Conservation (phyloP, 2,113 vertebrate genomes). For the Paracanthobrama guichenoti region DNA sequence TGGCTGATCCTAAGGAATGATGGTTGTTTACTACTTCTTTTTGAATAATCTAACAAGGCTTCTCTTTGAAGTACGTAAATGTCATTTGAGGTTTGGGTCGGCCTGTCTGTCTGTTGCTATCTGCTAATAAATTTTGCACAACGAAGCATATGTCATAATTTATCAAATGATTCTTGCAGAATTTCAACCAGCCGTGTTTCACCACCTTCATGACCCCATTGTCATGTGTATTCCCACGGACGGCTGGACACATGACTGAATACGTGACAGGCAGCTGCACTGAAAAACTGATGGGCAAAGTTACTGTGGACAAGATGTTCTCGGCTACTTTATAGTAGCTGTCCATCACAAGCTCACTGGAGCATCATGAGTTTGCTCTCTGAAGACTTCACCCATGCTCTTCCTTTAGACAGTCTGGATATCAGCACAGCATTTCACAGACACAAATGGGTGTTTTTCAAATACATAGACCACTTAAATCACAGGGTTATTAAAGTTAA, state of each 20-base stretch:
- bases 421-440: neutral
- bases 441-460: neutral
- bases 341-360: slow-evolving; percentile 11
- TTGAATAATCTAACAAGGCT: neutral
- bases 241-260: neutral
- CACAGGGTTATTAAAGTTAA: neutral
- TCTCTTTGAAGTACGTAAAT: neutral
- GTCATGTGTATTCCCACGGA: neutral
- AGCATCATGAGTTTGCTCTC: slow-evolving; percentile 1
- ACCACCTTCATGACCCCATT: neutral
- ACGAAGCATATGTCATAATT: neutral
- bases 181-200: neutral
- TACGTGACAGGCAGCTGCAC: slow-evolving; percentile 1
- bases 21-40: neutral
- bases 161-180: neutral
- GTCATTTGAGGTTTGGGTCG: neutral
- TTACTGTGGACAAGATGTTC: slow-evolving; percentile 29
- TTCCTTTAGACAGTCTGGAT: neutral
- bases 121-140: neutral
- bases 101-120: neutral
- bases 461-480: neutral
- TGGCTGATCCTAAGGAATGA: neutral
- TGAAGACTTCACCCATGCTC: slow-evolving; percentile 3
- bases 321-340: neutral
- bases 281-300: slow-evolving; percentile 4